Percentiles rank a stretch among this genome's conserved stretches.
Conservation (phyloP, 2,113 vertebrate genomes). For the Leiothrix lutea region DNA sequence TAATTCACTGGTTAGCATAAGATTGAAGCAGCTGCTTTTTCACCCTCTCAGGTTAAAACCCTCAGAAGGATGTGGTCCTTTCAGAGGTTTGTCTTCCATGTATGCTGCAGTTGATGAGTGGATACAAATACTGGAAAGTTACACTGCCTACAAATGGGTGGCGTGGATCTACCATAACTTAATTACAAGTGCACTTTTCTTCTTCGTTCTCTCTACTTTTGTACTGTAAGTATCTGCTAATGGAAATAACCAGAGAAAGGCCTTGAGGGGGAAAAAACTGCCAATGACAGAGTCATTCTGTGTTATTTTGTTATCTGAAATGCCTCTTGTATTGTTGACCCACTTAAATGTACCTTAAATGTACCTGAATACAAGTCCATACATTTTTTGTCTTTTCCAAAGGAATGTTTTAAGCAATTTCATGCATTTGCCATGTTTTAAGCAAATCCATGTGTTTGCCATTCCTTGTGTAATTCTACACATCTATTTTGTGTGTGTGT, state of each 20-base stretch:
- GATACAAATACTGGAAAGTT: slow-evolving; percentile 63
- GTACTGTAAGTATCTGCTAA: slow-evolving; percentile 81
- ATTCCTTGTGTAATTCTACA: neutral
- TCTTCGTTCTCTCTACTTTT: slow-evolving; percentile 80
- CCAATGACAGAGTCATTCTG: neutral
- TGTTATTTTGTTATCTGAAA: neutral
- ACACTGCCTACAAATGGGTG: slow-evolving; percentile 71
- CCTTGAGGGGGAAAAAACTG: neutral
- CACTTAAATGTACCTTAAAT: neutral
- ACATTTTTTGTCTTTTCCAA: neutral
- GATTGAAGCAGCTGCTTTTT: neutral
- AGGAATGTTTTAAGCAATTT: neutral
- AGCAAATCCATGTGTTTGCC: neutral
- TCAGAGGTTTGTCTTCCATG: slow-evolving; percentile 78
- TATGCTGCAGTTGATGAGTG: slow-evolving; percentile 79
- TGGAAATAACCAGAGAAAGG: neutral
- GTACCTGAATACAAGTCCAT: neutral
- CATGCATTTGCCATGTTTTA: neutral
- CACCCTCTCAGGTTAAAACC: slow-evolving; percentile 78
- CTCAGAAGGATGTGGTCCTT: slow-evolving; percentile 88
- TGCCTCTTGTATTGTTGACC: neutral
- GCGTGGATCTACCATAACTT: slow-evolving; percentile 88
- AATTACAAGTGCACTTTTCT: slow-evolving; percentile 86
- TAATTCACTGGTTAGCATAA: neutral
- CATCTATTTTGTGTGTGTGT: neutral